phyloP scores from a whole-genome alignment of 2,113 vertebrate genomes.

The Zootoca vivipara region DNA sequence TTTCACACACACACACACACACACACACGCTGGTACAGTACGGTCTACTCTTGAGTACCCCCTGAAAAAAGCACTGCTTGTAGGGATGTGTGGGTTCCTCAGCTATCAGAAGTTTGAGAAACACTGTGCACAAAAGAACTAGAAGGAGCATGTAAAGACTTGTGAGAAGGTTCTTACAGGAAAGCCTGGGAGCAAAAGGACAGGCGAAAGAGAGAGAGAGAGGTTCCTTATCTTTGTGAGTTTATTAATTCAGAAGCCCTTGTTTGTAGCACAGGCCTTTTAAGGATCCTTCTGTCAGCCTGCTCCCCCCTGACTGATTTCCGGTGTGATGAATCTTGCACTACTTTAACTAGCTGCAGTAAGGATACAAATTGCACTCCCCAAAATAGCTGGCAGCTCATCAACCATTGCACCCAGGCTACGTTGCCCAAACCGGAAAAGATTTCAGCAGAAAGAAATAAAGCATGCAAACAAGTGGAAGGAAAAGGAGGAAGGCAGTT shows the following conservation, averaged over 20 bases:
- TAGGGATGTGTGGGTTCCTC: background rate
- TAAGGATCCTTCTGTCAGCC: conserved; percentile 2
- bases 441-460: background rate
- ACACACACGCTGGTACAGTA: too few relatives aligned
- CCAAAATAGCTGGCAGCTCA: background rate
- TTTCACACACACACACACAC: too few relatives aligned
- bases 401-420: conserved; percentile 10
- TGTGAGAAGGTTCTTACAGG: conserved; percentile 8
- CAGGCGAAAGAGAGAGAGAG: background rate
- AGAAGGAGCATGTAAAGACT: background rate
- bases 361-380: conserved; percentile 11
- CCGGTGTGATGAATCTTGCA: conserved; percentile 27
- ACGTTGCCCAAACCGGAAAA: background rate
- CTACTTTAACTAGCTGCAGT: conserved; percentile 20
- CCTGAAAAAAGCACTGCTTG: too few relatives aligned
- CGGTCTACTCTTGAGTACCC: too few relatives aligned
- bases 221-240: background rate
- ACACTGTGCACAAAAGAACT: background rate
- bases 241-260: background rate
- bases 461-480: background rate
- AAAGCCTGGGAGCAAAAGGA: background rate
- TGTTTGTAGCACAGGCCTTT: conserved; percentile 16
- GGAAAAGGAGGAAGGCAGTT: background rate
- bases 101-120: background rate
- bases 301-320: conserved; percentile 5